These are phyloP conservation scores for Listronotus bonariensis DNA, from an alignment of 1,140 invertebrate species.

Conservation along the genomic window DNA sequence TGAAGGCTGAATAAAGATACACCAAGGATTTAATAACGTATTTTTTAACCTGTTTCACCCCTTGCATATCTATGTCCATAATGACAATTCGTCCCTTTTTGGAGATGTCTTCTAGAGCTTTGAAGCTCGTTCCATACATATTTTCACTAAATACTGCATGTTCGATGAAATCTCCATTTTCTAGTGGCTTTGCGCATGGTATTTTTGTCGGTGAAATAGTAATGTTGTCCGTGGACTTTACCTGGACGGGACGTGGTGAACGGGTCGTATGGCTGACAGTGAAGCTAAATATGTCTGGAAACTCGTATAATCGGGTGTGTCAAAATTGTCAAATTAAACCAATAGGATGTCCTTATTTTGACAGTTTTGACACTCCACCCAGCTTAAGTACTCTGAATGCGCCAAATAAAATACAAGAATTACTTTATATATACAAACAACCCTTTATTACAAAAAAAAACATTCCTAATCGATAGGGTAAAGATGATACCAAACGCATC, in stretches of 20 bases:
- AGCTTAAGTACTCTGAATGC: too few species aligned
- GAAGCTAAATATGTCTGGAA: conserved; percentile 85
- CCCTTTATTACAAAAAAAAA: too few species aligned
- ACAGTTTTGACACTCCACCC: too few species aligned
- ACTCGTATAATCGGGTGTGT: too few species aligned
- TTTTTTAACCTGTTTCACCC: conserved; percentile 88
- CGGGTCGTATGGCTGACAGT: conserved; percentile 91
- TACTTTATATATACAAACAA: too few species aligned
- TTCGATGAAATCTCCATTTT: conserved; percentile 88
- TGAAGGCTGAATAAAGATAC: conserved; percentile 92
- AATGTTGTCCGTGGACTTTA: conserved; percentile 81
- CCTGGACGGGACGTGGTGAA: conserved; percentile 70
- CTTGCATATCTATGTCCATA: conserved; percentile 94
- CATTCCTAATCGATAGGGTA: too few species aligned
- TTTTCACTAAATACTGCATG: conserved; percentile 90
- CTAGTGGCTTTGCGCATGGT: conserved; percentile 79
- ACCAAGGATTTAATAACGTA: conserved; percentile 81
- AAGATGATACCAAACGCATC: too few species aligned
- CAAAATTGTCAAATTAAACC: too few species aligned
- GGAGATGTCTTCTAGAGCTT: conserved; percentile 81
- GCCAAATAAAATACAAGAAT: too few species aligned
- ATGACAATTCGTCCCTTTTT: conserved; percentile 81
- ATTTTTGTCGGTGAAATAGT: conserved; percentile 81
- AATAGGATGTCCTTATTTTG: too few species aligned
- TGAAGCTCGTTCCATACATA: conserved; percentile 94